A percentile compares a stretch with the other conserved stretches of the same genome.
Conservation (phyloP, 2,888 invertebrate genomes). For the Aelia acuminata region DNA sequence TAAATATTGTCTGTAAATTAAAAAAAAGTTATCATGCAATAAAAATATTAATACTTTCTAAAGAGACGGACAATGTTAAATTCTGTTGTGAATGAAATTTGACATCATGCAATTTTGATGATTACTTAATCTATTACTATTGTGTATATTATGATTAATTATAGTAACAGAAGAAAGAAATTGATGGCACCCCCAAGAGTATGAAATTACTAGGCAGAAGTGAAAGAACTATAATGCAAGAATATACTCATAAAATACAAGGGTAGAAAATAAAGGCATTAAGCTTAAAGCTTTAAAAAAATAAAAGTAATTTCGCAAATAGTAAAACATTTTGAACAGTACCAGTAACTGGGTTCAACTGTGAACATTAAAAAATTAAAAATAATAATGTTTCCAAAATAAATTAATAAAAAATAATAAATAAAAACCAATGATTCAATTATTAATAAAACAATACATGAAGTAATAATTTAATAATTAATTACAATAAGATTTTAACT, state of each 20-base stretch:
- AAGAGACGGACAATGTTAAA: not conserved
- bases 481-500: not conserved
- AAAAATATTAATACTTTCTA: constrained; percentile 11
- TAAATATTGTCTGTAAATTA: constrained; percentile 8
- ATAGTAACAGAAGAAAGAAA: not conserved
- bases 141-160: not conserved
- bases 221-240: not conserved
- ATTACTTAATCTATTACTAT: not conserved
- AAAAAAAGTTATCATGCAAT: not conserved
- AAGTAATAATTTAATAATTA: not conserved
- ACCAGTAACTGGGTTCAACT: constrained; percentile 18
- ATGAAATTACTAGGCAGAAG: not conserved
- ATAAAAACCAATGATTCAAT: not conserved
- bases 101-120: constrained; percentile 5
- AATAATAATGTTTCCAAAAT: not conserved
- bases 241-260: not conserved
- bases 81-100: not conserved
- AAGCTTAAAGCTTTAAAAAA: not conserved
- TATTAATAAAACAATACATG: not conserved
- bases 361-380: constrained; percentile 32
- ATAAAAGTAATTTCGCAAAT: not conserved
- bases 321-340: constrained; percentile 13
- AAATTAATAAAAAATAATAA: not conserved
- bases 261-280: constrained; percentile 22
- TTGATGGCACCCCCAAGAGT: not conserved